Base-by-base conservation (phyloP, 2,113 vertebrate species). In the Carettochelys insculpta region DNA sequence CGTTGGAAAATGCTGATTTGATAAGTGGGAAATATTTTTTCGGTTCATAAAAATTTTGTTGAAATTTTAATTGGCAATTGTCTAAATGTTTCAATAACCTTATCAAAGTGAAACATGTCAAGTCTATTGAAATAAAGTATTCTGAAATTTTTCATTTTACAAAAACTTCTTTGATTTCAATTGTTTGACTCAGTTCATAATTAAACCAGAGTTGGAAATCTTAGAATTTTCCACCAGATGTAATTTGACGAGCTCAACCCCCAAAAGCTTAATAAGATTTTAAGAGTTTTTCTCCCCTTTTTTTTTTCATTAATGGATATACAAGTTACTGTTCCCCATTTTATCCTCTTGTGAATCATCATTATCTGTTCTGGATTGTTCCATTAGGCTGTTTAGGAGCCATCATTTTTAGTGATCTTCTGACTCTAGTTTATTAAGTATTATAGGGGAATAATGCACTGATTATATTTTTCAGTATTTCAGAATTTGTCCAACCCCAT, bases 391-490 rank as follows among this genome's bases (percentile, higher is more conserved):
- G 76, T 92, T 92, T 85, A 50, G 82, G 73, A 91, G 78, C 85
- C 77, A 81, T 95, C 85, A 76, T 38, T 58, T 77, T 77, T 92
- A 87, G 82, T 82, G 89, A 84, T 93, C 89, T 47, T 85, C 90
- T 86, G 90, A 19, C 71, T 83, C 38, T 56, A 47, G 31, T 85
- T 83, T 12, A 17, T 76, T 71, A 75, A 78, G 11, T 87, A 68
- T 86, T 80, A 90, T 89, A 89, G 94, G 89, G 85, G 85, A 82
- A 89, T 90, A 93, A 94, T 92, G 83, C 94, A 96, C 94, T 96
- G 83, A 91, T 96, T 93, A 89, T 93, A 93, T 95, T 95, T 97
- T 94, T 92, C 94, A 87, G 77, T 80, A 47, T 92, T 96, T 95
- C 96, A 93, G 89, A 83, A 88, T 53, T 94, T 87, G 94, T 97